Percentiles rank a stretch among this genome's conserved stretches.
Conservation (phyloP, 2,113 vertebrate species). For the Pterophyllum scalare region DNA sequence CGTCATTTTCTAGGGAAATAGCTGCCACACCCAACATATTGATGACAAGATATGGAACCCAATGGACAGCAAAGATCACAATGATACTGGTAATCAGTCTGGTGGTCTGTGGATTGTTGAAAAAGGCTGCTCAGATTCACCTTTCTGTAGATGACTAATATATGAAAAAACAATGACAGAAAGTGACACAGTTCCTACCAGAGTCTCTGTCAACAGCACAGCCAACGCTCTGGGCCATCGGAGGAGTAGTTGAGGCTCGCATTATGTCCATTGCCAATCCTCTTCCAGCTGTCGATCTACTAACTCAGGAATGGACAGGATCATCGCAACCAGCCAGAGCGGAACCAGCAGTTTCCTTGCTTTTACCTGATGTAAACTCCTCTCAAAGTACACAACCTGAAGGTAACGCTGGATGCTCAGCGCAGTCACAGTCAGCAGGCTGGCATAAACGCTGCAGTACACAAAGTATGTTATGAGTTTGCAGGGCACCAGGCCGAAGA, state of each 20-base stretch:
- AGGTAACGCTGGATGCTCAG: conserved; percentile 47
- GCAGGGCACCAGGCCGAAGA: conserved; percentile 4
- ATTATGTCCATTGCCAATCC: rapidly evolving
- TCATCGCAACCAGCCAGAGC: conserved; percentile 19
- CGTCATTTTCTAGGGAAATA: neutral
- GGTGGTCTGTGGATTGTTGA: conserved; percentile 29
- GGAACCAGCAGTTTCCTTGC: neutral
- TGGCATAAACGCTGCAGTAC: conserved; percentile 7
- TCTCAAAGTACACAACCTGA: conserved; percentile 21
- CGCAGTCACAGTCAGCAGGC: conserved; percentile 21
- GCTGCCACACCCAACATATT: conserved; percentile 11
- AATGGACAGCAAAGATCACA: conserved; percentile 1
- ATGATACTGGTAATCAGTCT: conserved; percentile 23
- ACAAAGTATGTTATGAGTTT: neutral
- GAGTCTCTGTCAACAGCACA: neutral
- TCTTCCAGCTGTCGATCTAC: neutral
- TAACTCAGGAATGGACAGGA: conserved; percentile 17
- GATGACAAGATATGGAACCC: conserved; percentile 9
- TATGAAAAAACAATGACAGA: conserved; percentile 25
- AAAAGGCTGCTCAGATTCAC: conserved; percentile 22
- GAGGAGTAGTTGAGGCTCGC: neutral
- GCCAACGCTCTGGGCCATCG: neutral
- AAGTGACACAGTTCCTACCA: neutral
- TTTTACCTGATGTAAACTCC: neutral
- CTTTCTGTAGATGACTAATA: conserved; percentile 7